Conservation (phyloP, 2,797 vertebrate species). For the Balearica regulorum region DNA sequence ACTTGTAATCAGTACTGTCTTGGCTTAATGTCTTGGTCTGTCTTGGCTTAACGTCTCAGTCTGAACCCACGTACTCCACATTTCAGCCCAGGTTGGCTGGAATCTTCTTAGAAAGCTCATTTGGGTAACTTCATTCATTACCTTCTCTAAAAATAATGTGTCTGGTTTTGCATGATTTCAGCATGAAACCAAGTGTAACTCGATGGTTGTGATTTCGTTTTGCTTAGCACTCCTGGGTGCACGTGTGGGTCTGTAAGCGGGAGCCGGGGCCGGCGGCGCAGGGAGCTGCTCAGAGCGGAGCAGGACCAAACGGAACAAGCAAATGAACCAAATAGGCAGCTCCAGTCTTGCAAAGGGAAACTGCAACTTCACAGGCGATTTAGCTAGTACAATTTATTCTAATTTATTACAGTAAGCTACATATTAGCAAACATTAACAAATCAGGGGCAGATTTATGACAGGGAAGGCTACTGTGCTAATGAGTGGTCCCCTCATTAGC, state of each 20-base stretch:
- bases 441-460: constrained; percentile 39
- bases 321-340: neutral
- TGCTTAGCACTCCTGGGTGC: neutral
- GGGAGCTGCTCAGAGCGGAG: neutral
- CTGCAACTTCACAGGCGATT: constrained; percentile 28
- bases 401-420: constrained; percentile 47
- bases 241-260: fast-evolving
- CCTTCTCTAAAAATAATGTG: neutral
- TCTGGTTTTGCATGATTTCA: neutral
- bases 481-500: constrained; percentile 14
- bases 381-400: constrained; percentile 20
- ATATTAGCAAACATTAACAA: constrained; percentile 43
- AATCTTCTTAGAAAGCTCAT: neutral
- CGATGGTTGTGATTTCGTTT: neutral
- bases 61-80: neutral
- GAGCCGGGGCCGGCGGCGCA: fast-evolving
- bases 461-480: constrained; percentile 27
- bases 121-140: neutral
- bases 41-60: neutral
- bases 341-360: neutral
- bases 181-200: neutral
- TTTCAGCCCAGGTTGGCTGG: neutral
- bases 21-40: neutral
- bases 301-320: fast-evolving
- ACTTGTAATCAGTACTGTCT: neutral